Evolutionary conservation across 2,888 invertebrate species (phyloP).

Genomic region (Zele albiditarsus): DNA sequence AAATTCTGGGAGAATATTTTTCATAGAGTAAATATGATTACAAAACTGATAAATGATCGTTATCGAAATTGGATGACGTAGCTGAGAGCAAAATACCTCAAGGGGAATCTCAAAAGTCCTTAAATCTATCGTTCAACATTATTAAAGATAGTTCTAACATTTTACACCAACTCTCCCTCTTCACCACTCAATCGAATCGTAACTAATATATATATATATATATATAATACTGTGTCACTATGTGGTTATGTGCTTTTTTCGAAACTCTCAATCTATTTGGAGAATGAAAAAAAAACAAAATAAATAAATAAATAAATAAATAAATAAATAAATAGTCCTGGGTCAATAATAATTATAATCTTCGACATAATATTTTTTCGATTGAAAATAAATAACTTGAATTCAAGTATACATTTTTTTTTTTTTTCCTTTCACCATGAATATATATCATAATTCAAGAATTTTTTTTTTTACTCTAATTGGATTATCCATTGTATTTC

Average conservation of each 20-base stretch:
- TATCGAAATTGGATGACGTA: conserved; percentile 32
- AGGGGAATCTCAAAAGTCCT: conserved; percentile 25
- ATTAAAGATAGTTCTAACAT: conserved; percentile 31
- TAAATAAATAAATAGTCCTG: too few species aligned
- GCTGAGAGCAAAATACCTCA: conserved; percentile 22
- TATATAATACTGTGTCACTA: not conserved
- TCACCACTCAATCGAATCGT: not conserved
- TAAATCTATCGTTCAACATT: conserved; percentile 26
- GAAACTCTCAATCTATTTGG: not conserved
- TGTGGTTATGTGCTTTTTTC: not conserved
- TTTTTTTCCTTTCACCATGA: too few species aligned
- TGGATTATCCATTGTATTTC: too few species aligned
- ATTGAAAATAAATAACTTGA: not conserved
- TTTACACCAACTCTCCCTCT: not conserved
- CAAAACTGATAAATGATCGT: conserved; percentile 29
- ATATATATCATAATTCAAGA: too few species aligned
- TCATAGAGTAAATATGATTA: not conserved
- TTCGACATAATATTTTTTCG: too few species aligned
- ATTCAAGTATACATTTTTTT: too few species aligned
- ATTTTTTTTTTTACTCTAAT: too few species aligned
- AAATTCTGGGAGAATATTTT: not conserved
- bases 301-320: too few species aligned
- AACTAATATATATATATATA: too few species aligned
- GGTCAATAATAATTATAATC: too few species aligned
- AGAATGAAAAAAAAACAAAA: too few species aligned